Conservation (phyloP, 30 jellyfish, hydroid and myxozoan genomes). For the Haliclystus octoradiatus region DNA sequence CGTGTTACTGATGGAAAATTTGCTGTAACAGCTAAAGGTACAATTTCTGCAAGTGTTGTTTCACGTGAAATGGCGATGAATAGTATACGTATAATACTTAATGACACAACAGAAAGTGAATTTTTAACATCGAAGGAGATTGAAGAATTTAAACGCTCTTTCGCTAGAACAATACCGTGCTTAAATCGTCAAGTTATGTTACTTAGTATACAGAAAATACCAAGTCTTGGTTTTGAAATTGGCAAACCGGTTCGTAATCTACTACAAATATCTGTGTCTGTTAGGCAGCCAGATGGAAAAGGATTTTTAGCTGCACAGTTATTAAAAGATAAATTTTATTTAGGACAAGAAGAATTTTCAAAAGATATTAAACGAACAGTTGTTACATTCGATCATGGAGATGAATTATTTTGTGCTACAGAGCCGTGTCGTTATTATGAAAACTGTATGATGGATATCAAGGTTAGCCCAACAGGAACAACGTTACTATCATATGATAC, state of each 20-base stretch:
- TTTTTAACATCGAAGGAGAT: constrained; percentile 46
- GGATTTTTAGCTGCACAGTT: constrained; percentile 39
- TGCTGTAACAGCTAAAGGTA: constrained; percentile 46
- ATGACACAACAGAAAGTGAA: constrained; percentile 40
- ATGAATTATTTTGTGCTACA: constrained; percentile 63
- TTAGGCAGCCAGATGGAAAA: constrained; percentile 44
- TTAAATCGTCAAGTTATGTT: constrained; percentile 56
- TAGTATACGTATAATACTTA: constrained; percentile 46
- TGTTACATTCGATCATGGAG: constrained; percentile 66
- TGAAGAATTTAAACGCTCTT: constrained; percentile 46
- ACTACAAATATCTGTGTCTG: constrained; percentile 83
- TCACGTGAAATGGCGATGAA: constrained; percentile 55
- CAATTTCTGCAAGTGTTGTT: constrained; percentile 46
- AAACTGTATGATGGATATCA: constrained; percentile 29
- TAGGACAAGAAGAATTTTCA: constrained; percentile 28
- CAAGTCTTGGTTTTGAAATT: background rate
- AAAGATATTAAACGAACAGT: constrained; percentile 26
- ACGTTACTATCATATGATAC: constrained; percentile 3
- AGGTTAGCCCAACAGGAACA: constrained; percentile 16
- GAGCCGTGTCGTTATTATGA: constrained; percentile 53
- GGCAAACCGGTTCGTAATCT: constrained; percentile 15
- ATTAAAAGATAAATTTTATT: constrained; percentile 61
- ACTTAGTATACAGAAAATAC: constrained; percentile 49
- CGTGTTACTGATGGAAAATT: constrained; percentile 64
- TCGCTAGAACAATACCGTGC: constrained; percentile 77